Base-by-base conservation (phyloP, 2,797 vertebrate species). In the Microctenopoma steveboyesi region DNA sequence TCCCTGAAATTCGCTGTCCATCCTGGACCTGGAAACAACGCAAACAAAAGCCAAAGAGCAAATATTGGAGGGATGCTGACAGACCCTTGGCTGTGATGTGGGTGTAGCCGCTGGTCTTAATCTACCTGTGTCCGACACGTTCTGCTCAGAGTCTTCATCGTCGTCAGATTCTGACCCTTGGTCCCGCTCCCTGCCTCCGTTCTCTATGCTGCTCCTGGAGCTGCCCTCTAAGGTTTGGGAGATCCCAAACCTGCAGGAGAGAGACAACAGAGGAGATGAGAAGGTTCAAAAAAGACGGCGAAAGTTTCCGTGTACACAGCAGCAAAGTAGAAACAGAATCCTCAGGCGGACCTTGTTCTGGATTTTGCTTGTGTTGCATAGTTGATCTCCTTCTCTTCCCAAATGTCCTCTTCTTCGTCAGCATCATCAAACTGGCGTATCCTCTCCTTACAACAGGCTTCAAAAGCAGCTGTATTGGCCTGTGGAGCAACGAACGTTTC, bases 361-460 rank as follows among this genome's bases (percentile, higher is more conserved):
- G 96, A 95, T 81, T 94, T 95, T 40, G 94, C 95, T 87, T 96
- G 96, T 71, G 95, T 91, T 66, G 95, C 90, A 88, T 96, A 96
- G 91, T 92, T 96, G 40, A 95, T 95, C 85, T 96, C 96, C 80
- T 95, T 96, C 46, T 97, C 96, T 46, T 99, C 97, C 98, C 98
- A 99, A 70, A 99, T 97, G 68, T 99, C 97, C 30, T 98, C 97
- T 0, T 98, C 97, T 53, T 98, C 96, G 27, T 96, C 96, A 0
- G 93, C 94, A 22, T 99, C 97, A 5, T 98, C 96, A 10, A 98
- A 99, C 68, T 97, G 97, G 66, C 96, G 96, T 89, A 99, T 97
- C 60, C 94, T 93, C 83, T 99, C 97, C 27, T 95, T 95, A 92
- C 96, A 98, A 90, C 97, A 98, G 71, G 97, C 96, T 88, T 99